A percentile compares a stretch with the other conserved stretches of the same genome.
phyloP scores from a whole-genome alignment of 1,140 invertebrate genomes.

The Holotrichia oblita region DNA sequence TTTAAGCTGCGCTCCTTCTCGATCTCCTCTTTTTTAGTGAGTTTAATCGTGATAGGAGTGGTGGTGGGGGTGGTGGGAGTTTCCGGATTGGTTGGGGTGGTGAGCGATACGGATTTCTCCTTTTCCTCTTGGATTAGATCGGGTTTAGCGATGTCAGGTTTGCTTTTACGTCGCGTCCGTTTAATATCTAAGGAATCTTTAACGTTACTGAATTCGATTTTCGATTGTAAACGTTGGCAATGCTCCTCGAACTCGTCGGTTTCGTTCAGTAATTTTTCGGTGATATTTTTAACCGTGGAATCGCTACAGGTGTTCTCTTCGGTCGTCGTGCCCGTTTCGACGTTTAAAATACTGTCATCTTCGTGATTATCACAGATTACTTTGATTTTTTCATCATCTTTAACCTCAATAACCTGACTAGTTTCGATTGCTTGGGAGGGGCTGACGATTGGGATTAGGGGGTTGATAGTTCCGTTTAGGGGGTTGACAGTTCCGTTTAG shows the following conservation, averaged over 20 bases:
- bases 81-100: conserved; percentile 43
- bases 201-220: conserved; percentile 76
- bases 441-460: no score
- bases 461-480: not conserved
- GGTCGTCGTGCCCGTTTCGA: conserved; percentile 68
- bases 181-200: conserved; percentile 75
- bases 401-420: conserved; percentile 16
- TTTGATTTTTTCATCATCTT: conserved; percentile 45
- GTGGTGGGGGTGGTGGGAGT: no score
- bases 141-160: conserved; percentile 54
- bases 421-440: no score
- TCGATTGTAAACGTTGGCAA: conserved; percentile 73
- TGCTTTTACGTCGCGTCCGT: conserved; percentile 70
- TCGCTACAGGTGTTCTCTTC: conserved; percentile 64
- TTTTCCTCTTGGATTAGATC: conserved; percentile 64
- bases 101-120: not conserved
- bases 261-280: conserved; percentile 46
- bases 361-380: conserved; percentile 65
- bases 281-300: conserved; percentile 60
- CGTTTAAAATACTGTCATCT: conserved; percentile 66
- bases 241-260: conserved; percentile 69
- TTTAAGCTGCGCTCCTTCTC: conserved; percentile 58
- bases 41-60: no score
- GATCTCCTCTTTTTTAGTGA: conserved; percentile 58
- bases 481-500: no score